These are phyloP conservation scores for Sinella curviseta DNA, from an alignment of 1,140 invertebrate species.

Conservation along the genomic window DNA sequence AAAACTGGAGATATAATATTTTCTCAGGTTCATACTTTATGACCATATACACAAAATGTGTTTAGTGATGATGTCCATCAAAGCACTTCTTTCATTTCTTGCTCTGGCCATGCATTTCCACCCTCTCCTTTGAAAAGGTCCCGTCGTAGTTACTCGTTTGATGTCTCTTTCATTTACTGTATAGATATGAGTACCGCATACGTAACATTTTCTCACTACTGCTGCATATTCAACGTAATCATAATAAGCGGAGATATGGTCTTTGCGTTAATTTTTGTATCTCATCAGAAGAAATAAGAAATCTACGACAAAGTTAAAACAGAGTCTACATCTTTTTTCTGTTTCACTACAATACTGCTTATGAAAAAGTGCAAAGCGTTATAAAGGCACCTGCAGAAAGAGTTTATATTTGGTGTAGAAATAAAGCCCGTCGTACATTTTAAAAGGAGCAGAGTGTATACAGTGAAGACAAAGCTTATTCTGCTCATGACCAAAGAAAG, in stretches of 20 bases:
- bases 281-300: neutral
- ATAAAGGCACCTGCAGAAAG: no score
- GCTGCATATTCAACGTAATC: neutral
- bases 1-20: no score
- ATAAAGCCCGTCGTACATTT: no score
- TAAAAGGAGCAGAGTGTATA: no score
- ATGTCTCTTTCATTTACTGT: neutral
- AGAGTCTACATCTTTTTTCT: neutral
- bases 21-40: no score
- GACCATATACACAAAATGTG: no score
- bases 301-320: neutral
- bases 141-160: neutral
- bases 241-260: slow-evolving; percentile 6
- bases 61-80: neutral
- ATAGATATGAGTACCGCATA: no score
- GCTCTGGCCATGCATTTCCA: neutral
- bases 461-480: neutral
- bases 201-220: no score
- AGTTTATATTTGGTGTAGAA: no score
- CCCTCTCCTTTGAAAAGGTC: neutral
- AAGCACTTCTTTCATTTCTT: neutral
- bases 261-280: slow-evolving; percentile 1
- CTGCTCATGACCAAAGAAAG: neutral
- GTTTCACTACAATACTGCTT: no score
- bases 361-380: neutral